phyloP scores from a whole-genome alignment of 1,140 invertebrate genomes.

The Drosophila navojoa region DNA sequence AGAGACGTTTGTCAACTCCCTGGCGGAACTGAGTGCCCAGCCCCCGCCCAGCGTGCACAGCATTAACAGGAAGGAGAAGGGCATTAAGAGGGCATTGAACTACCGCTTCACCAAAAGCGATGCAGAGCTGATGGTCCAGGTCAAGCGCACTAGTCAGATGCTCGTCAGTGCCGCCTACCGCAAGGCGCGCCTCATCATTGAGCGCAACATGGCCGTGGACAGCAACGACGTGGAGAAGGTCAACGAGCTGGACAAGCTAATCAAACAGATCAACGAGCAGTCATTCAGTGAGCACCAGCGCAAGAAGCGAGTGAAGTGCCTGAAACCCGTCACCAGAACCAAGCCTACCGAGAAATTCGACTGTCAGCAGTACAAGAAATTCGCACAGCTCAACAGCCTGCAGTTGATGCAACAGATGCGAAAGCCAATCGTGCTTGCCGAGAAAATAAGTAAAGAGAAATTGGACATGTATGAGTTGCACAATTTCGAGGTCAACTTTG shows the following conservation, averaged over 20 bases:
- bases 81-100: constrained; percentile 26
- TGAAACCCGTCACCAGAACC: neutral
- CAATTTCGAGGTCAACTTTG: constrained; percentile 37
- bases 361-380: constrained; percentile 38
- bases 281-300: neutral
- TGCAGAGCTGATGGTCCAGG: constrained; percentile 39
- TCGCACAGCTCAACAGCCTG: neutral
- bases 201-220: constrained; percentile 36
- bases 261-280: constrained; percentile 38
- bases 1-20: neutral
- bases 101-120: constrained; percentile 45
- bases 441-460: neutral
- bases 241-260: constrained; percentile 30
- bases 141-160: constrained; percentile 12
- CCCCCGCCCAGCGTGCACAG: constrained; percentile 7
- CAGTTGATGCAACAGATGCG: neutral
- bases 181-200: constrained; percentile 41
- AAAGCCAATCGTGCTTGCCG: neutral
- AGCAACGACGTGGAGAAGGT: constrained; percentile 31
- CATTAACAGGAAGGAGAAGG: constrained; percentile 30
- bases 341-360: neutral
- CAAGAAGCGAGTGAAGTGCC: neutral
- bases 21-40: constrained; percentile 6
- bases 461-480: constrained; percentile 41
- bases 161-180: constrained; percentile 14